Conservation (phyloP, 2,888 invertebrate species). For the Tridacna gigas region DNA sequence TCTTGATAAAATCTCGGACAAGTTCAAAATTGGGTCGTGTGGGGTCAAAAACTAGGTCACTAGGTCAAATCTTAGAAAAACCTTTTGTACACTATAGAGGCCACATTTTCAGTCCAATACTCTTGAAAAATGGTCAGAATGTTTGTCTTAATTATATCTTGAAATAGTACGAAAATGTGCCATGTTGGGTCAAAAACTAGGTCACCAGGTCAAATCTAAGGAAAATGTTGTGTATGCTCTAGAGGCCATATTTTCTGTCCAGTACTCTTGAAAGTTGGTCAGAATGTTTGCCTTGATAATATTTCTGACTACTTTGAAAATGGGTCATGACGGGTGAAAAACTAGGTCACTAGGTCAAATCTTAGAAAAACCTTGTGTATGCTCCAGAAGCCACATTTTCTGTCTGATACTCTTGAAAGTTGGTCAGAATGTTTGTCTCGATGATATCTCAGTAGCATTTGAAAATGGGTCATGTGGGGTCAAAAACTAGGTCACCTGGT, state of each 20-base stretch:
- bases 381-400: not conserved
- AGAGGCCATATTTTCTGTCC: not conserved
- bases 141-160: not conserved
- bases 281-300: not conserved
- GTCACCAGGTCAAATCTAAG: not conserved
- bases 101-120: not conserved
- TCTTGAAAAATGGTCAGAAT: not conserved
- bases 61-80: not conserved
- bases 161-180: not conserved
- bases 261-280: not conserved
- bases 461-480: no score
- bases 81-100: not conserved
- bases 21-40: not conserved
- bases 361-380: not conserved
- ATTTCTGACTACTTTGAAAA: not conserved
- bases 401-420: no score
- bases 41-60: not conserved
- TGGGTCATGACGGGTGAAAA: not conserved
- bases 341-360: not conserved
- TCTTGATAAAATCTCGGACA: not conserved
- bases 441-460: no score
- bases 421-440: no score
- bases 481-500: no score
- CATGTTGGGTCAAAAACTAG: not conserved
- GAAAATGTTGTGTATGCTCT: not conserved